Conservation (phyloP, 1,140 invertebrate species). For the Drosophila triauraria region DNA sequence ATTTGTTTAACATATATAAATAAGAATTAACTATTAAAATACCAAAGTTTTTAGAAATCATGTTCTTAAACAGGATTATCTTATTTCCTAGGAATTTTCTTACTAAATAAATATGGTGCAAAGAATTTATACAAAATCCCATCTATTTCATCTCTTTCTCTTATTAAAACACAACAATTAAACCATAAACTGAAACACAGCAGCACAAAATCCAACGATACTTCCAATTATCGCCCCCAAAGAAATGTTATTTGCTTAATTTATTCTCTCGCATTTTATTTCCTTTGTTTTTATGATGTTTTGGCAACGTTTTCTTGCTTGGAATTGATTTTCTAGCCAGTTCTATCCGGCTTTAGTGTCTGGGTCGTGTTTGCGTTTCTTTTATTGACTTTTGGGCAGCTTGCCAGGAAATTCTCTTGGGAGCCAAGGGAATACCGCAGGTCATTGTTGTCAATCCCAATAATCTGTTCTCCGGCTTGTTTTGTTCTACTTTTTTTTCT, state of each 20-base stretch:
- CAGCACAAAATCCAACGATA: background rate
- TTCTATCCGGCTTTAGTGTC: conserved; percentile 34
- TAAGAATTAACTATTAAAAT: background rate
- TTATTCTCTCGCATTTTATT: conserved; percentile 23
- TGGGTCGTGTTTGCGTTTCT: conserved; percentile 49
- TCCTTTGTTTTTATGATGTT: conserved; percentile 28
- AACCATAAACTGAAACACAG: conserved; percentile 12
- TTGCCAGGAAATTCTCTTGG: conserved; percentile 56
- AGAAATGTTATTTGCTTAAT: conserved; percentile 7
- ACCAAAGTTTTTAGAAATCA: background rate
- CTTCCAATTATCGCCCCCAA: conserved; percentile 14
- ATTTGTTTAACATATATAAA: background rate
- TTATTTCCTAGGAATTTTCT: background rate
- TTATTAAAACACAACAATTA: background rate
- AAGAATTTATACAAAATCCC: conserved; percentile 2
- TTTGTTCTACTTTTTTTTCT: conserved; percentile 34
- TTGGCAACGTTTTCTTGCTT: conserved; percentile 31
- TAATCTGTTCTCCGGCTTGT: conserved; percentile 22
- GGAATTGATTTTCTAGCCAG: conserved; percentile 55
- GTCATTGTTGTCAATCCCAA: conserved; percentile 75
- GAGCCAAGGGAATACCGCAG: conserved; percentile 57
- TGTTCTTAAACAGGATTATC: background rate
- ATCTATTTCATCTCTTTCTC: background rate
- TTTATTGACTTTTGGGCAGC: conserved; percentile 48
- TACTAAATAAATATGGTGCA: conserved; percentile 3